Percentiles rank a stretch among this genome's conserved stretches.
Conservation (phyloP, 2,113 vertebrate genomes). For the Hypanus sabinus region DNA sequence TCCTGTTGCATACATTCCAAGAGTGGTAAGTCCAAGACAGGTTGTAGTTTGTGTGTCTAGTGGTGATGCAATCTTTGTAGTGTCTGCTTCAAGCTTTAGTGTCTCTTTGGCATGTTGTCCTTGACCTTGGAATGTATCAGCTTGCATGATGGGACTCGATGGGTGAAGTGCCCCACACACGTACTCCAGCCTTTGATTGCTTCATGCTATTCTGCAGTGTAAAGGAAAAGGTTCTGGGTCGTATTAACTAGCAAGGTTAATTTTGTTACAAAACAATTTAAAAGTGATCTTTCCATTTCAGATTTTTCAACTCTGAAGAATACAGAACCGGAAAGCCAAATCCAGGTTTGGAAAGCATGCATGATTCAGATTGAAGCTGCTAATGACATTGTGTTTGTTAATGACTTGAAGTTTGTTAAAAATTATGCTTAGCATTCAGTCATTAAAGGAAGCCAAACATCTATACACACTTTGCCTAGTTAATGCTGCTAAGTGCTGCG, state of each 20-base stretch:
- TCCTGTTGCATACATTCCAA: too few relatives aligned
- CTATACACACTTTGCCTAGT: neutral
- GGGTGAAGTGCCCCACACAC: neutral
- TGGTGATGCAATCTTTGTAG: too few relatives aligned
- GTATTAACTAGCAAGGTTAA: neutral
- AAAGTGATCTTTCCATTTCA: conserved; percentile 47
- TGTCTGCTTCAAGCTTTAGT: too few relatives aligned
- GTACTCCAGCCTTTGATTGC: neutral
- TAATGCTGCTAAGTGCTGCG: neutral
- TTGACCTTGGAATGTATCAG: too few relatives aligned
- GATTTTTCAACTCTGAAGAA: conserved; percentile 80
- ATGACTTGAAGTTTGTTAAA: conserved; percentile 6
- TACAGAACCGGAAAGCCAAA: conserved; percentile 75
- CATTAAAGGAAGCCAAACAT: neutral
- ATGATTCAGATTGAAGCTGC: neutral
- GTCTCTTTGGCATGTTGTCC: too few relatives aligned
- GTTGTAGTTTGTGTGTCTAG: too few relatives aligned
- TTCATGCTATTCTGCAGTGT: neutral
- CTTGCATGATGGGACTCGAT: too few relatives aligned
- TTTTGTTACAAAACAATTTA: neutral
- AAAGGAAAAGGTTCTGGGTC: neutral
- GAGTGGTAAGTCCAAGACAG: too few relatives aligned
- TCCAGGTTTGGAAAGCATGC: conserved; percentile 59
- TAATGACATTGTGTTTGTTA: neutral
- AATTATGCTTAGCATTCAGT: neutral